These are phyloP conservation scores for Gonatopus flavifemur DNA, from an alignment of 1,140 invertebrate species.

Conservation along the genomic window DNA sequence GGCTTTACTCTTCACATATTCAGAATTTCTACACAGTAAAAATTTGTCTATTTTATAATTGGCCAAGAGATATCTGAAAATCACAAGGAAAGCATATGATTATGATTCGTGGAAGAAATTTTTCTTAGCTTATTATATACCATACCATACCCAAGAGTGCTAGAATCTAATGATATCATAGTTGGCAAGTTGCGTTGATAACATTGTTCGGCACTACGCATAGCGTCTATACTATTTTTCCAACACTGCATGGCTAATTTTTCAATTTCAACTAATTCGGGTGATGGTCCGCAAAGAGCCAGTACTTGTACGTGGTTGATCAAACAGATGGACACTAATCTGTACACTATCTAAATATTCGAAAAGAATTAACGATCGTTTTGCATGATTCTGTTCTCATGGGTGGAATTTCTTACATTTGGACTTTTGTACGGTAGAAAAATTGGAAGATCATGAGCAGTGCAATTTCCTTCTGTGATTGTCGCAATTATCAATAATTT, in stretches of 20 bases:
- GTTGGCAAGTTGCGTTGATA: conserved; percentile 68
- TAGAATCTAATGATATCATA: conserved; percentile 63
- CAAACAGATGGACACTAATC: conserved; percentile 75
- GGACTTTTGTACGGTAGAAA: conserved; percentile 83
- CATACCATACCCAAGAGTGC: conserved; percentile 64
- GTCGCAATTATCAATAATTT: conserved; percentile 72
- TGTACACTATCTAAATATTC: conserved; percentile 71
- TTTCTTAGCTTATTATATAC: neutral
- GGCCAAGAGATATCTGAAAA: conserved; percentile 68
- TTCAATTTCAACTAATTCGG: conserved; percentile 72
- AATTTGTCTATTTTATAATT: conserved; percentile 68
- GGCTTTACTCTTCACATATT: conserved; percentile 58
- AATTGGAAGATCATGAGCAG: conserved; percentile 74
- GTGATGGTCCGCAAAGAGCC: conserved; percentile 77
- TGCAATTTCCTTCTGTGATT: conserved; percentile 64
- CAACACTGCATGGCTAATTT: conserved; percentile 72
- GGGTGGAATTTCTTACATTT: conserved; percentile 61
- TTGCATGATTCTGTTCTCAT: neutral
- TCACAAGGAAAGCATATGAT: neutral
- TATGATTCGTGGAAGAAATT: neutral
- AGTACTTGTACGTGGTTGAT: conserved; percentile 74
- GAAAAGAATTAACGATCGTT: neutral
- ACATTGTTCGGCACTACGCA: conserved; percentile 65
- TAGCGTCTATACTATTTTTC: conserved; percentile 68
- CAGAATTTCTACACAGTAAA: conserved; percentile 66